A percentile compares a stretch with the other conserved stretches of the same genome.
These are phyloP conservation scores for Arenaria interpres DNA, from an alignment of 2,113 vertebrate species.

Conservation along the genomic window DNA sequence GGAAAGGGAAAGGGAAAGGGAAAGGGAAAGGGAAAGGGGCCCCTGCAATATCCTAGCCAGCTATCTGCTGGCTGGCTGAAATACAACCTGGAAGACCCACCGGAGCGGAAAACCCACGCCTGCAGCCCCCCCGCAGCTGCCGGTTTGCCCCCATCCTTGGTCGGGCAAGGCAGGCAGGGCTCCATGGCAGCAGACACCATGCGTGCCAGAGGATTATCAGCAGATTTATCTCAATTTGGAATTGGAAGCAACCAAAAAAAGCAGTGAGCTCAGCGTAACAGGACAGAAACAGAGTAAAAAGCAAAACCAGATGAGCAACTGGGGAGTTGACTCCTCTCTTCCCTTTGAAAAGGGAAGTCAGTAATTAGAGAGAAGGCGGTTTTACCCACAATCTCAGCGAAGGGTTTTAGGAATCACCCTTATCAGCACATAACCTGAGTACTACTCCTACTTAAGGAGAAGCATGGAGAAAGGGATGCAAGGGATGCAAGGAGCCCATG, in stretches of 20 bases:
- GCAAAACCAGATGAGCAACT: constrained; percentile 20
- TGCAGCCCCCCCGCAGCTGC: not conserved
- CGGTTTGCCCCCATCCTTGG: not conserved
- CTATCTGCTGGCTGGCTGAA: not conserved
- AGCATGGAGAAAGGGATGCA: not conserved
- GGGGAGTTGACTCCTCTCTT: not conserved
- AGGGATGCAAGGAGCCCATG: not conserved
- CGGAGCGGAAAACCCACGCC: not conserved
- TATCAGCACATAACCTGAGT: not conserved
- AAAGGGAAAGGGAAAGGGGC: not conserved
- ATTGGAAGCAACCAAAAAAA: constrained; percentile 12
- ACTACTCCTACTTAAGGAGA: not conserved
- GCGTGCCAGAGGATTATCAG: not conserved
- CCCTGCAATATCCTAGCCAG: not conserved
- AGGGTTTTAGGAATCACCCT: not conserved
- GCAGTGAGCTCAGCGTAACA: not conserved
- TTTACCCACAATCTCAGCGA: constrained; percentile 6
- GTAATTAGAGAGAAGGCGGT: not conserved
- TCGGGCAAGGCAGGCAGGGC: not conserved
- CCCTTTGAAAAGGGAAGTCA: not conserved
- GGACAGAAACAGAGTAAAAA: constrained; percentile 32
- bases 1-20: not conserved
- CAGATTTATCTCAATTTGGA: constrained; percentile 12
- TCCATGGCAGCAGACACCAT: not conserved
- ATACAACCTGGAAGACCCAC: not conserved